Conservation (phyloP, 2,888 invertebrate species). For the Caenorhabditis becei region DNA sequence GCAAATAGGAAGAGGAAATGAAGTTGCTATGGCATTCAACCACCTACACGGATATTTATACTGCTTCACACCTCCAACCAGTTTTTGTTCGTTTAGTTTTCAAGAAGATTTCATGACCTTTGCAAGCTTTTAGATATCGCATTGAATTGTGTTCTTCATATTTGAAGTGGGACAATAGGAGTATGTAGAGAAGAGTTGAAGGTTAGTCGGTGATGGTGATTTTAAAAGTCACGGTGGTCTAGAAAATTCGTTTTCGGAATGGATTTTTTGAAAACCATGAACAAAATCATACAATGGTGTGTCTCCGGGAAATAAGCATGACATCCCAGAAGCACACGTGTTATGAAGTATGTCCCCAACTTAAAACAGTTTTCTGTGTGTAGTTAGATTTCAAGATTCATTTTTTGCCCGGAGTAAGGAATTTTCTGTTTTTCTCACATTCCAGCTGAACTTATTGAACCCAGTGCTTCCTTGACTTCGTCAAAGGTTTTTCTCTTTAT, state of each 20-base stretch:
- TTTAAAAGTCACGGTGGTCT: no score
- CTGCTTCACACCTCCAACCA: constrained; percentile 51
- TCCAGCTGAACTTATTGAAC: neutral
- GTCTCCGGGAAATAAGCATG: no score
- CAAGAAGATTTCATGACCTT: constrained; percentile 52
- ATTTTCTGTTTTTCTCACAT: neutral
- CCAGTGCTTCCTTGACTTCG: neutral
- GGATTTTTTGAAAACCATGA: neutral
- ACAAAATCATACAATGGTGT: no score
- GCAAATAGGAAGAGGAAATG: constrained; percentile 29
- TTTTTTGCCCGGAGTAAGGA: no score
- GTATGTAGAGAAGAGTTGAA: constrained; percentile 15
- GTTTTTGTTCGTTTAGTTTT: constrained; percentile 41
- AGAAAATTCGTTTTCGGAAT: no score
- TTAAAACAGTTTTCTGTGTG: no score
- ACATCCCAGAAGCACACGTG: no score
- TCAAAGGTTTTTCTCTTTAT: neutral
- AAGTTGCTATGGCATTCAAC: constrained; percentile 34
- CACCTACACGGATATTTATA: constrained; percentile 55
- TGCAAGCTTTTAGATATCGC: constrained; percentile 50
- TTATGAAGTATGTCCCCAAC: no score
- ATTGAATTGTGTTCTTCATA: constrained; percentile 38
- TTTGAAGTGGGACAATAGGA: constrained; percentile 31
- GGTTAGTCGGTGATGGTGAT: constrained; percentile 6
- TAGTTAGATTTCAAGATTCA: no score